Conservation (phyloP, 2,797 vertebrate species). For the Miichthys miiuy region DNA sequence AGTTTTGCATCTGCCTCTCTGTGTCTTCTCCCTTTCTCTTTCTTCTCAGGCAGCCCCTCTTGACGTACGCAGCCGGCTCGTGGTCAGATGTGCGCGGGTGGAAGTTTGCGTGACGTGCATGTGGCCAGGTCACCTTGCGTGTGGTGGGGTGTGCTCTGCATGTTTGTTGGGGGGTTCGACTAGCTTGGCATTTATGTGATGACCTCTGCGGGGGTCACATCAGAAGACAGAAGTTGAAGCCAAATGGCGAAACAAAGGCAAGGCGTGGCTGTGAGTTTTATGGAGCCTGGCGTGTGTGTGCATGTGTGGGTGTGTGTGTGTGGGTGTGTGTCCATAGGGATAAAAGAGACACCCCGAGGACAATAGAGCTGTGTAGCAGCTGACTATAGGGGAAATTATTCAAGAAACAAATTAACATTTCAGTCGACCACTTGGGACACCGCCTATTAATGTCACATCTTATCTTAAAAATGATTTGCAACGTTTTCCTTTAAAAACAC, state of each 20-base stretch:
- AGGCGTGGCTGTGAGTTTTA: conserved; percentile 77
- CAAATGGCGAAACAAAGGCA: conserved; percentile 85
- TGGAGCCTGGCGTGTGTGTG: conserved; percentile 61
- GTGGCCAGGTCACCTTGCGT: conserved; percentile 55
- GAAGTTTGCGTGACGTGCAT: conserved; percentile 46
- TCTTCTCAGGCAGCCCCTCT: conserved; percentile 8
- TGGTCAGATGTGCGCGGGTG: conserved; percentile 40
- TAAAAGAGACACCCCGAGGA: conserved; percentile 75
- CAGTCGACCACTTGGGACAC: conserved; percentile 70
- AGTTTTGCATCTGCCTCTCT: not conserved
- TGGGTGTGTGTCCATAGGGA: conserved; percentile 61
- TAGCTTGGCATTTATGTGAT: conserved; percentile 63
- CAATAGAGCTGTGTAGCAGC: conserved; percentile 77
- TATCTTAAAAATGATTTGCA: conserved; percentile 17
- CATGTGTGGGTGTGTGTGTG: conserved; percentile 35
- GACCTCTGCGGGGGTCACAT: conserved; percentile 70
- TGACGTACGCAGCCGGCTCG: conserved; percentile 13
- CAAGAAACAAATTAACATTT: conserved; percentile 82
- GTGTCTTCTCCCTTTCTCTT: not conserved
- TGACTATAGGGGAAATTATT: conserved; percentile 79
- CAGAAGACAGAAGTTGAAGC: conserved; percentile 72
- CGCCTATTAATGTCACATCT: conserved; percentile 57
- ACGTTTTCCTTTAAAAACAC: conserved; percentile 2
- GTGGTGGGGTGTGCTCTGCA: conserved; percentile 21
- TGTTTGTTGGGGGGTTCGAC: conserved; percentile 14